These are phyloP conservation scores for Notarius lentiginosus DNA, from an alignment of 2,113 vertebrate genomes.

Conservation along the genomic window DNA sequence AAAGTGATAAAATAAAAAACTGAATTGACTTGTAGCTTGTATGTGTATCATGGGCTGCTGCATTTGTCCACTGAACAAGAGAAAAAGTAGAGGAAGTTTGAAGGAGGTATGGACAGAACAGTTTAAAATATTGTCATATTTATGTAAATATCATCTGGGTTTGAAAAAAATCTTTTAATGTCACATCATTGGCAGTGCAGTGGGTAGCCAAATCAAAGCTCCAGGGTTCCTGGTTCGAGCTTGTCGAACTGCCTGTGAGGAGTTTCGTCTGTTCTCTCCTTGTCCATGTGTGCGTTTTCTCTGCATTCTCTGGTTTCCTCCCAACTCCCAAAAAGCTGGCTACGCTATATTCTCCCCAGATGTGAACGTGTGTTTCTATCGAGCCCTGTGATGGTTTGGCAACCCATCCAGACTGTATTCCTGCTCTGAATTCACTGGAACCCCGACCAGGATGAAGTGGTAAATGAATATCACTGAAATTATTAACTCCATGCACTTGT, in stretches of 20 bases:
- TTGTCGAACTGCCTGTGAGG: background rate
- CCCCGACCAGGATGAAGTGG: background rate
- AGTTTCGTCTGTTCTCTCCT: background rate
- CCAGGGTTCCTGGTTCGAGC: background rate
- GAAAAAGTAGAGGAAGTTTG: background rate
- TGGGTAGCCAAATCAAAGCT: background rate
- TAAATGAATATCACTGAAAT: background rate
- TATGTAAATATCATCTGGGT: background rate
- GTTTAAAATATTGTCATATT: background rate
- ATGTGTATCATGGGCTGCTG: background rate
- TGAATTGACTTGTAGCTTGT: too few relatives aligned
- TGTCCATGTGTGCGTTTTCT: background rate
- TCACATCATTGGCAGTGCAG: background rate
- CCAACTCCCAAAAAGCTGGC: background rate
- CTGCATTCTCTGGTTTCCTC: background rate
- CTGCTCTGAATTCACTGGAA: background rate
- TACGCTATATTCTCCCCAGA: background rate
- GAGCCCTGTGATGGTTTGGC: background rate
- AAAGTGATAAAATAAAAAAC: too few relatives aligned
- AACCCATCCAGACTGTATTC: background rate
- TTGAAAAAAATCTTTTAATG: background rate
- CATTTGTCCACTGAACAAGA: background rate
- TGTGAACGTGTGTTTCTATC: background rate
- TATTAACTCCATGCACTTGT: background rate
- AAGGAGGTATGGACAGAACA: background rate